Conservation (phyloP, 2,888 invertebrate species). For the Drosophila setosimentum region DNA sequence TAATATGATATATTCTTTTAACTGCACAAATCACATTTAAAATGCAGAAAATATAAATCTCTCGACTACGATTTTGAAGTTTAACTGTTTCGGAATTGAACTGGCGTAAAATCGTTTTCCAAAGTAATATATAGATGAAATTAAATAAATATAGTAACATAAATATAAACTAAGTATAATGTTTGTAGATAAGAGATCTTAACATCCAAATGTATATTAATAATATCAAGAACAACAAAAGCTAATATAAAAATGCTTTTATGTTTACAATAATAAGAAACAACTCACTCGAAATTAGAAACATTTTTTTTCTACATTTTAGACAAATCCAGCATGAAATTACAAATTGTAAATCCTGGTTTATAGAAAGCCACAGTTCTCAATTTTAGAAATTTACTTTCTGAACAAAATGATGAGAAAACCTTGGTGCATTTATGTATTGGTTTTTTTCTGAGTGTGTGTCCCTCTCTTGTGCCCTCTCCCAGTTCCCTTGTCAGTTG, state of each 20-base stretch:
- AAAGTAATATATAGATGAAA: no score
- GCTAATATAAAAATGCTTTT: no score
- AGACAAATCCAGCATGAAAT: background rate
- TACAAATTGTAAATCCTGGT: background rate
- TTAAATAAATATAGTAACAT: background rate
- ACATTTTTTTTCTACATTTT: background rate
- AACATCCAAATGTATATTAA: background rate
- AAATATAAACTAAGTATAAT: background rate
- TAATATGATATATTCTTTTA: background rate
- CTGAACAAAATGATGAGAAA: background rate
- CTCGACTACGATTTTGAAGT: no score
- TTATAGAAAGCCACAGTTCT: no score
- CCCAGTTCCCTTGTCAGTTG: conserved; percentile 7
- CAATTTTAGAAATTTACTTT: background rate
- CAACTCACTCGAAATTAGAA: background rate
- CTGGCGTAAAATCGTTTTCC: no score
- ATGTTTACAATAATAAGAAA: no score
- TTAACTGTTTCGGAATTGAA: no score
- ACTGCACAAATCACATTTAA: background rate
- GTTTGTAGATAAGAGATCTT: background rate
- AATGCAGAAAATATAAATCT: no score
- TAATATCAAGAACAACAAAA: background rate
- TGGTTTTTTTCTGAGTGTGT: background rate
- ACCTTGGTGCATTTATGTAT: no score
- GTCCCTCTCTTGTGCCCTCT: background rate